Evolutionary conservation across 2,797 vertebrate species (phyloP).

Genomic region (Ataeniobius toweri): DNA sequence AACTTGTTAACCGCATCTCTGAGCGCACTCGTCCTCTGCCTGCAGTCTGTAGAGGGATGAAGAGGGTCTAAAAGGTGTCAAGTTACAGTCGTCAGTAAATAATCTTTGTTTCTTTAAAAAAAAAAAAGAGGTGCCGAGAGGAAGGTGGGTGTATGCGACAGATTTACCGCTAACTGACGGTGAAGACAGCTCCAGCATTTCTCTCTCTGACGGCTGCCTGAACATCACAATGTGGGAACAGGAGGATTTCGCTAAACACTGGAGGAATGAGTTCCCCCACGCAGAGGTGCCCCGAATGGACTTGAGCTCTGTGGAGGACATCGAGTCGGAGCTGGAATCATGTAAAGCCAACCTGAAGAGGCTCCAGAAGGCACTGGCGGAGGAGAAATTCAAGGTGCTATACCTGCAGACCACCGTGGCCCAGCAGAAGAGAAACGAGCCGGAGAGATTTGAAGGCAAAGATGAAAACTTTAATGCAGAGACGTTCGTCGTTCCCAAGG

Average conservation of each 20-base stretch:
- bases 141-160: constrained; percentile 22
- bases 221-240: constrained; percentile 86
- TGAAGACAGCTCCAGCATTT: constrained; percentile 13
- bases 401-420: constrained; percentile 89
- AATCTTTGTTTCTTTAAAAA: not conserved
- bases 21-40: not conserved
- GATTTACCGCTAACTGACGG: constrained; percentile 13
- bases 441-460: constrained; percentile 41
- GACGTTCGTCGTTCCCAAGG: not conserved
- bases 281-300: constrained; percentile 85
- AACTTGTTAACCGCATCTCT: constrained; percentile 52
- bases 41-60: constrained; percentile 20
- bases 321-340: constrained; percentile 86
- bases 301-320: constrained; percentile 82
- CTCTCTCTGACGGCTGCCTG: constrained; percentile 5
- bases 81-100: not conserved
- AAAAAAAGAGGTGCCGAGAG: constrained; percentile 1
- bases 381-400: constrained; percentile 93
- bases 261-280: constrained; percentile 90
- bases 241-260: constrained; percentile 89
- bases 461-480: constrained; percentile 66
- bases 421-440: constrained; percentile 63
- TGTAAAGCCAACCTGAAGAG: constrained; percentile 83
- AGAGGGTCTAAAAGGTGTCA: constrained; percentile 34
- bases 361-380: constrained; percentile 87